phyloP scores from a whole-genome alignment of 2,888 invertebrate genomes.

The Dinocampus coccinellae region DNA sequence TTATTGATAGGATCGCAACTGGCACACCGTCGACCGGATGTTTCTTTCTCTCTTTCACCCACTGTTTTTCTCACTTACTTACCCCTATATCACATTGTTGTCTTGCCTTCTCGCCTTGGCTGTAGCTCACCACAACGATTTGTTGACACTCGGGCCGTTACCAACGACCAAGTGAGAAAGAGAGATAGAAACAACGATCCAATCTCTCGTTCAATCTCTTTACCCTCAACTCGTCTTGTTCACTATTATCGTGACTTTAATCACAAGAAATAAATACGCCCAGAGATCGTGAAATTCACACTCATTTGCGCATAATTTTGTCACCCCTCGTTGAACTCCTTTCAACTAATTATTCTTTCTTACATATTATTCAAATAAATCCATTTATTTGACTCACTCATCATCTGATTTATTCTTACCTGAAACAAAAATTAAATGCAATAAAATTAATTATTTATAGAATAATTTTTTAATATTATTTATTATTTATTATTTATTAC shows the following conservation, averaged over 20 bases:
- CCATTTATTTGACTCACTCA: neutral
- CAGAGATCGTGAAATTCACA: conserved; percentile 24
- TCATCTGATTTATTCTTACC: conserved; percentile 37
- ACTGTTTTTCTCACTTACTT: neutral
- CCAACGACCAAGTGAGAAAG: conserved; percentile 1
- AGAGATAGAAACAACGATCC: conserved; percentile 31
- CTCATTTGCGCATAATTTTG: conserved; percentile 24
- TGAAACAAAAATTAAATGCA: conserved; percentile 36
- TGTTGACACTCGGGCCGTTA: conserved; percentile 46
- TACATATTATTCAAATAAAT: neutral
- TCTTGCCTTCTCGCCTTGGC: conserved; percentile 12
- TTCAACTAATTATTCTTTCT: neutral
- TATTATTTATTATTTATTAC: no score
- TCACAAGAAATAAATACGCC: neutral
- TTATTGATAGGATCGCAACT: conserved; percentile 50
- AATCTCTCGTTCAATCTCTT: conserved; percentile 44
- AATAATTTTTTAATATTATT: neutral
- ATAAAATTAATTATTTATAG: neutral
- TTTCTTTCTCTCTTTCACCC: neutral
- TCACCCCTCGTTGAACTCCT: conserved; percentile 18
- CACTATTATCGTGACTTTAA: conserved; percentile 16
- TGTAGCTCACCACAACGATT: conserved; percentile 39
- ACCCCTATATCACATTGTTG: neutral
- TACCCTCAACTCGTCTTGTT: conserved; percentile 8
- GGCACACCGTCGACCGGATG: conserved; percentile 19